These are phyloP conservation scores for Peribatodes rhomboidaria DNA, from an alignment of 2,888 invertebrate genomes.

Conservation along the genomic window DNA sequence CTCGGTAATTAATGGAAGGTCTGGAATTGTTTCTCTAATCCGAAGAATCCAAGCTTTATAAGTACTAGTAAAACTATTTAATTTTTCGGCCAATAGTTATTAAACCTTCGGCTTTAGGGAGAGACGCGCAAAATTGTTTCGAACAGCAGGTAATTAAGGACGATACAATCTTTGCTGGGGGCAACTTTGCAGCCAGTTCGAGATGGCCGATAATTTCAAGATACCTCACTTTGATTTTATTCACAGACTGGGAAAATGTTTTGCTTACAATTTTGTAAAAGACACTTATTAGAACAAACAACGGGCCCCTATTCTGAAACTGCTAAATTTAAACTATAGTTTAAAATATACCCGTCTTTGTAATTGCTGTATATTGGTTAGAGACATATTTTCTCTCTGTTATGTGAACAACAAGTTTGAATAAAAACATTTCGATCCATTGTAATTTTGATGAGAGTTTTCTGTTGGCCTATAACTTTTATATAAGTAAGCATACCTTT, in stretches of 20 bases:
- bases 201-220: constrained; percentile 27
- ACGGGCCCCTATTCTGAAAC: too few relatives aligned
- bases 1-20: constrained; percentile 1
- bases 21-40: neutral
- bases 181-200: constrained; percentile 29
- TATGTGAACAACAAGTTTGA: too few relatives aligned
- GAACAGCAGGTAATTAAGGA: constrained; percentile 30
- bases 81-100: neutral
- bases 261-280: neutral
- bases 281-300: too few relatives aligned
- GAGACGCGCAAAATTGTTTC: constrained; percentile 24
- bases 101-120: constrained; percentile 16
- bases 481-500: too few relatives aligned
- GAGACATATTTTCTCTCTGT: too few relatives aligned
- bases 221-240: constrained; percentile 18
- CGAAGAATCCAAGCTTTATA: neutral
- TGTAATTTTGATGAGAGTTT: too few relatives aligned
- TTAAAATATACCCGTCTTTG: too few relatives aligned
- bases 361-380: too few relatives aligned
- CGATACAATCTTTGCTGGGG: constrained; percentile 32
- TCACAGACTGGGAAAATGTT: constrained; percentile 12
- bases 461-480: too few relatives aligned
- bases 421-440: too few relatives aligned
- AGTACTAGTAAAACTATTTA: neutral
- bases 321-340: too few relatives aligned